Evolutionary conservation across 2,113 vertebrate genomes (phyloP), one percentile per base, ranked within the genome.

Genomic region (Micronisus gabar): DNA sequence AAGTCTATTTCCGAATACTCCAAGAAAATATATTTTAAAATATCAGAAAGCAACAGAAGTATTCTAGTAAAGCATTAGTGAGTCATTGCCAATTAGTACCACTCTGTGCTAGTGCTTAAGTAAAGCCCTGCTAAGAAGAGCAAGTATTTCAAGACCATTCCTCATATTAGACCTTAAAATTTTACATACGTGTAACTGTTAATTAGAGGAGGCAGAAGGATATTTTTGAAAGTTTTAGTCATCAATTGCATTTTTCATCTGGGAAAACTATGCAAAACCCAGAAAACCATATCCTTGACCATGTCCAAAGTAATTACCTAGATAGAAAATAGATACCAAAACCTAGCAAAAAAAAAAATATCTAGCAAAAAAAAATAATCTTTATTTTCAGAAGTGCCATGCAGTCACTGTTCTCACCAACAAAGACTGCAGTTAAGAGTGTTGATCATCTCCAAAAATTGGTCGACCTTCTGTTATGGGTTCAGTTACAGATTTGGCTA

Each of bases 371-470:
- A 15, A n/a, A 9, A 27, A 40, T 17, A 26, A 19, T 6, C 32
- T 55, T 45, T 13, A 38, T 55, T 63, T 36, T 53, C 14, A 40
- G 2, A 38, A 27, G 15, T 55, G 17, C 23, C n/a, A 22, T 1
- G n/a, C 1, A 2, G 29, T 38, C 43, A 7, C 13, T 7, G 10
- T 34, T 55, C 55, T 53, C 29, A 15, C 13, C 63, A 29, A 15
- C 47, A 53, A 10, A 43, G 50, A 40, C 6, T 1, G 2, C 9
- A 19, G 11, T 45, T 22, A 22, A 12, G 40, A 23, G 25, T 2
- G 0, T 15, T 6, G 30, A 16, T 22, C n/a, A 3, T 2, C 36
- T 22, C 27, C 23, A n/a, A n/a, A n/a, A 47, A n/a, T 7, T 4
- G 16, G 23, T 9, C 13, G 13, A 20, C 19, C 30, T 78, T 38